Conservation (phyloP, 2,797 vertebrate genomes). For the Enteromius thamalakanensis region DNA sequence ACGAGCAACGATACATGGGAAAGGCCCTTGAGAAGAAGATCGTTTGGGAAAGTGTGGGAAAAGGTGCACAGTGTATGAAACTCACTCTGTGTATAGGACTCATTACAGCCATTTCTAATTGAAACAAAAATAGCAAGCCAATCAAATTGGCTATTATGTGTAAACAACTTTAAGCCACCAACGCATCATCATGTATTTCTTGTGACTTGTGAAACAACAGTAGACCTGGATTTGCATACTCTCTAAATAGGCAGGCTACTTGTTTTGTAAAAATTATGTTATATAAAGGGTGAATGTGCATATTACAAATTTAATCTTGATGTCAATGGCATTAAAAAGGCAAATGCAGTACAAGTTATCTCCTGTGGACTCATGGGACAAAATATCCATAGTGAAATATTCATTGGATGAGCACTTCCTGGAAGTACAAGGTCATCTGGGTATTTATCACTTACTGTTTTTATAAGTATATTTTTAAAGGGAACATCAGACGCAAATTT, state of each 20-base stretch:
- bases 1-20: background rate
- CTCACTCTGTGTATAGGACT: conserved; percentile 3
- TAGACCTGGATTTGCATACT: background rate
- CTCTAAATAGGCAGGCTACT: background rate
- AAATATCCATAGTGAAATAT: background rate
- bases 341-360: background rate
- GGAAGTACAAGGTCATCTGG: background rate
- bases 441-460: background rate
- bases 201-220: background rate
- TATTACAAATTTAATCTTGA: background rate
- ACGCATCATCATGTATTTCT: conserved; percentile 4
- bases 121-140: background rate
- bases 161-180: background rate
- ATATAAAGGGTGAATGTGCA: background rate
- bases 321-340: background rate
- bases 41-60: background rate
- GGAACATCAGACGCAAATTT: too few species aligned
- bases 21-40: conserved; percentile 15
- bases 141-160: background rate
- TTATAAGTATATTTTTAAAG: background rate
- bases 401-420: background rate
- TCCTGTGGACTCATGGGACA: background rate
- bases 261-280: background rate
- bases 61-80: background rate
- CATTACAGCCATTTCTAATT: conserved; percentile 3